phyloP scores from a whole-genome alignment of 2,797 vertebrate genomes.

The Tadarida brasiliensis region DNA sequence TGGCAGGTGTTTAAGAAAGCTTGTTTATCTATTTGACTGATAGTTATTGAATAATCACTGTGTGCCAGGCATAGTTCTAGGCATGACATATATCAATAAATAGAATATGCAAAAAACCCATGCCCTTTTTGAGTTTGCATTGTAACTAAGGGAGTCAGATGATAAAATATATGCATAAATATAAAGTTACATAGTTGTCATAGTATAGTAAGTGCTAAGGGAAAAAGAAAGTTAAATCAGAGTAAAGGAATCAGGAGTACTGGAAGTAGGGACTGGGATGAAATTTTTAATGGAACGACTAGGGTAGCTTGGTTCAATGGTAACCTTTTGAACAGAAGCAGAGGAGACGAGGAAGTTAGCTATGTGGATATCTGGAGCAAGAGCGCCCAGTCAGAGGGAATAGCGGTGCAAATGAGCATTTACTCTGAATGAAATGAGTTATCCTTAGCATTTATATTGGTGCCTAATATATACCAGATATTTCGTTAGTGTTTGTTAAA shows the following conservation, averaged over 20 bases:
- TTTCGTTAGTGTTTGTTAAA: slow-evolving; percentile 14
- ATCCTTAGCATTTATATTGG: not conserved
- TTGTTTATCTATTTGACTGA: not conserved
- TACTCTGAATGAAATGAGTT: not conserved
- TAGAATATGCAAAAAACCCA: not conserved
- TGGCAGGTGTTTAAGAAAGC: not conserved
- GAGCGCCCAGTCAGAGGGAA: not conserved
- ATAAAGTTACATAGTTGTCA: not conserved
- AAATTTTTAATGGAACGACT: not conserved
- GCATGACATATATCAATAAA: slow-evolving; percentile 19
- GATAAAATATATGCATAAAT: not conserved
- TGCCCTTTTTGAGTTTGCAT: not conserved
- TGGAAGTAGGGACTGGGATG: not conserved
- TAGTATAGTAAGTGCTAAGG: not conserved
- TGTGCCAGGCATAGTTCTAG: not conserved
- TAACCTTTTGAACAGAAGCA: not conserved
- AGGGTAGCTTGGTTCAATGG: not conserved
- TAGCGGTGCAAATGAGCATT: not conserved
- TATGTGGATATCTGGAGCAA: not conserved
- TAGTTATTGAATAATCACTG: not conserved
- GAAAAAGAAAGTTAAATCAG: not conserved
- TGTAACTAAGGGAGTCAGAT: not conserved
- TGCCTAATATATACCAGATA: not conserved
- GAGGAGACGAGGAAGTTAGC: not conserved
- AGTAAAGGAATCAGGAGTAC: not conserved